Evolutionary conservation across 1,140 invertebrate species (phyloP).

Genomic region (Macrotrachela quadricornifera): DNA sequence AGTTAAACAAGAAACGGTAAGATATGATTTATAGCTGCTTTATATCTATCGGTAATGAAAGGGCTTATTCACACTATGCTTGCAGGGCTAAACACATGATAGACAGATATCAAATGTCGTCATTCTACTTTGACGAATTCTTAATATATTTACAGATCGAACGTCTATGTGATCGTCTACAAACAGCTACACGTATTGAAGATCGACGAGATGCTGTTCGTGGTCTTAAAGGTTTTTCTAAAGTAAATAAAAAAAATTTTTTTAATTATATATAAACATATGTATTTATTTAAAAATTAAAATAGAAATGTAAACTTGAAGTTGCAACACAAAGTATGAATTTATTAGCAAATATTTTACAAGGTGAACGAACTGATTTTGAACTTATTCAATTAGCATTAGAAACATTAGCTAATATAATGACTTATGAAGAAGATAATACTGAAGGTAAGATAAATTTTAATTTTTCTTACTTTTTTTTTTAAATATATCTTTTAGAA

Average conservation of each 20-base stretch:
- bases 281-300: no score
- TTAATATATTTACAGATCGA: constrained; percentile 46
- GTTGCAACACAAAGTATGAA: constrained; percentile 87
- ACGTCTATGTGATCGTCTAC: constrained; percentile 64
- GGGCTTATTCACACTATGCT: no score
- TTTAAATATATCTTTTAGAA: constrained; percentile 16
- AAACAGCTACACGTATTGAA: constrained; percentile 70
- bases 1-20: no score
- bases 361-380: constrained; percentile 18
- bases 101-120: no score
- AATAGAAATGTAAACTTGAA: constrained; percentile 49
- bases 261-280: no score
- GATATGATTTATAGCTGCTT: no score
- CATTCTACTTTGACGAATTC: no score
- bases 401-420: constrained; percentile 6
- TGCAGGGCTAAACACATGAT: no score
- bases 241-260: constrained; percentile 48
- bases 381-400: constrained; percentile 2
- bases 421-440: neutral
- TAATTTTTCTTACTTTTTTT: constrained; percentile 4
- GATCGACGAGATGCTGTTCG: constrained; percentile 85
- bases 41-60: no score
- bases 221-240: constrained; percentile 73
- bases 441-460: neutral
- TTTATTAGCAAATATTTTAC: constrained; percentile 41